These are phyloP conservation scores for Pantherophis vulpinus DNA, from an alignment of 2,797 vertebrate species.

Conservation along the genomic window DNA sequence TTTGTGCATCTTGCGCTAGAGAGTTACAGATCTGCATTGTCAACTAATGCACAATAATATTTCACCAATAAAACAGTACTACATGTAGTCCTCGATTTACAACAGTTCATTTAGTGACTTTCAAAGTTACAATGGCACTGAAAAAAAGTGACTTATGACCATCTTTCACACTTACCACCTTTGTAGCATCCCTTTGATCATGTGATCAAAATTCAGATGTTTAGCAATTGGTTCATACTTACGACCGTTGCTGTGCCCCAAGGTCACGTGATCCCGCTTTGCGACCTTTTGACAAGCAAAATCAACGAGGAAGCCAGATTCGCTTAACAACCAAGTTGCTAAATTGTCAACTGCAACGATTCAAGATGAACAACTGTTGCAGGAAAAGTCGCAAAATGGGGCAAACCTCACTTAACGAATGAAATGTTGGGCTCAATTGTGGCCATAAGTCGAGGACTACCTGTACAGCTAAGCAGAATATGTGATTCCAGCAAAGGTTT, in stretches of 20 bases:
- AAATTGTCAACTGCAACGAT: background rate
- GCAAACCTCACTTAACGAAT: background rate
- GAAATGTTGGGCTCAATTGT: background rate
- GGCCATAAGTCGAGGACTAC: rapidly evolving
- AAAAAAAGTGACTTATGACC: background rate
- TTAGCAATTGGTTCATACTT: background rate
- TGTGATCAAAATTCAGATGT: background rate
- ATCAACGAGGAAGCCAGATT: background rate
- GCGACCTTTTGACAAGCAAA: background rate
- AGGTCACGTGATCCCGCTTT: no score
- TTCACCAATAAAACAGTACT: background rate
- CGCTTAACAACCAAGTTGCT: background rate
- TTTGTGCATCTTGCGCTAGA: background rate
- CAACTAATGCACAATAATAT: background rate
- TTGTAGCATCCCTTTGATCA: background rate
- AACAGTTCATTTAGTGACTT: background rate
- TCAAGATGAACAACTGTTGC: background rate
- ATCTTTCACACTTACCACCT: background rate
- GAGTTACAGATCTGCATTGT: background rate
- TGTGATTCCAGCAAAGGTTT: background rate
- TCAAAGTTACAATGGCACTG: background rate
- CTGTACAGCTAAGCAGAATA: background rate
- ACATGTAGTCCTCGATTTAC: background rate
- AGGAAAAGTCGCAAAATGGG: background rate
- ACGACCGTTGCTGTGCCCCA: background rate